A percentile compares a stretch with the other conserved stretches of the same genome.
Evolutionary conservation across 2,113 vertebrate species (phyloP).

Genomic region (Ammodytes marinus): DNA sequence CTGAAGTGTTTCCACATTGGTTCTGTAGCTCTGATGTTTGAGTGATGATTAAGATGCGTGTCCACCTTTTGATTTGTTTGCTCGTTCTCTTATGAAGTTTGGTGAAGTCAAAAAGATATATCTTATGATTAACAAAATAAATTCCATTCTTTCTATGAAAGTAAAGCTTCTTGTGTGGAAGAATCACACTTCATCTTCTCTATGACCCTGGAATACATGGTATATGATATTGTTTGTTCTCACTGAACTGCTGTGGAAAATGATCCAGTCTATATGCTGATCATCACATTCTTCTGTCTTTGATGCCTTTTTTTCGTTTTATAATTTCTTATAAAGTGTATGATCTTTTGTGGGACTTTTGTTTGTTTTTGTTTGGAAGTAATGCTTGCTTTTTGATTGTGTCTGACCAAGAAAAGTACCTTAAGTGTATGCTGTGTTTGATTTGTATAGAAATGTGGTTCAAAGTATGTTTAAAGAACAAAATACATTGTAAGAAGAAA

Average conservation of each 20-base stretch:
- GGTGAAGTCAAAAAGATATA: constrained; percentile 66
- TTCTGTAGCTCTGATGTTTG: constrained; percentile 32
- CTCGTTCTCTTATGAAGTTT: constrained; percentile 60
- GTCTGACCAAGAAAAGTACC: constrained; percentile 72
- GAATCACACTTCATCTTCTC: constrained; percentile 75
- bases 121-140: constrained; percentile 82
- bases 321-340: constrained; percentile 42
- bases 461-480: constrained; percentile 68
- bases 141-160: constrained; percentile 98
- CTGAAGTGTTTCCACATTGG: constrained; percentile 7
- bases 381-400: constrained; percentile 65
- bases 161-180: constrained; percentile 87
- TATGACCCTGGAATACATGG: constrained; percentile 57
- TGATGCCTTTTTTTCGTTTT: constrained; percentile 71
- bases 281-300: constrained; percentile 62
- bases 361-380: constrained; percentile 61
- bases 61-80: constrained; percentile 46
- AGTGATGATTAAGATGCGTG: constrained; percentile 32
- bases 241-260: constrained; percentile 59
- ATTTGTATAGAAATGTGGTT: constrained; percentile 77
- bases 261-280: constrained; percentile 61
- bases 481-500: constrained; percentile 59
- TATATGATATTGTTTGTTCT: constrained; percentile 59
- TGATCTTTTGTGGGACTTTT: constrained; percentile 43
- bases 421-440: constrained; percentile 76